Evolutionary conservation across 2,888 invertebrate species (phyloP).

Genomic region (Polylopha cassiicola): DNA sequence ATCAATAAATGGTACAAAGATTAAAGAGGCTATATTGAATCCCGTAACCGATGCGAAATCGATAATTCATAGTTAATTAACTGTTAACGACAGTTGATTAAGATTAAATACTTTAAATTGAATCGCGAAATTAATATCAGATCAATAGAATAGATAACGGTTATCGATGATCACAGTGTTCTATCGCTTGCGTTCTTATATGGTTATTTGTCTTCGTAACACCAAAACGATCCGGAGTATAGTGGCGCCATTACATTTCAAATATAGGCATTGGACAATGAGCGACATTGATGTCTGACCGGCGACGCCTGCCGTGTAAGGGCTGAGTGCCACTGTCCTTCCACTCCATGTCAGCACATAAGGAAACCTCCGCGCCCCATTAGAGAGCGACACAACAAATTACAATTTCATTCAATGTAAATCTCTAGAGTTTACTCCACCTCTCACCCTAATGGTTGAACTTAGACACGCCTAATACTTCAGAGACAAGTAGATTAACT

Average conservation of each 20-base stretch:
- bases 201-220: background rate
- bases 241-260: conserved; percentile 37
- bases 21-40: conserved; percentile 15
- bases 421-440: conserved; percentile 44
- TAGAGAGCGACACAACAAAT: conserved; percentile 58
- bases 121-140: conserved; percentile 2
- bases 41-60: conserved; percentile 5
- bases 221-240: conserved; percentile 2
- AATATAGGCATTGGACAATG: conserved; percentile 52
- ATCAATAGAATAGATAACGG: conserved; percentile 1
- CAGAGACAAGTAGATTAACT: conserved; percentile 55
- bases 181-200: conserved; percentile 1
- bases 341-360: conserved; percentile 41
- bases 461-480: conserved; percentile 63
- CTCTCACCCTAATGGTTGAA: conserved; percentile 54
- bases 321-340: conserved; percentile 39
- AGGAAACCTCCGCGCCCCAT: conserved; percentile 49
- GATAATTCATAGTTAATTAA: conserved; percentile 11
- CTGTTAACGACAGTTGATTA: conserved; percentile 7
- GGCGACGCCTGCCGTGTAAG: conserved; percentile 47
- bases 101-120: conserved; percentile 11
- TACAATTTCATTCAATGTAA: conserved; percentile 74
- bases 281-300: conserved; percentile 50
- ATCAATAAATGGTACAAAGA: conserved; percentile 14
- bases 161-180: background rate